Evolutionary conservation across 2,797 vertebrate genomes (phyloP).

Genomic region (Limosa lapponica): DNA sequence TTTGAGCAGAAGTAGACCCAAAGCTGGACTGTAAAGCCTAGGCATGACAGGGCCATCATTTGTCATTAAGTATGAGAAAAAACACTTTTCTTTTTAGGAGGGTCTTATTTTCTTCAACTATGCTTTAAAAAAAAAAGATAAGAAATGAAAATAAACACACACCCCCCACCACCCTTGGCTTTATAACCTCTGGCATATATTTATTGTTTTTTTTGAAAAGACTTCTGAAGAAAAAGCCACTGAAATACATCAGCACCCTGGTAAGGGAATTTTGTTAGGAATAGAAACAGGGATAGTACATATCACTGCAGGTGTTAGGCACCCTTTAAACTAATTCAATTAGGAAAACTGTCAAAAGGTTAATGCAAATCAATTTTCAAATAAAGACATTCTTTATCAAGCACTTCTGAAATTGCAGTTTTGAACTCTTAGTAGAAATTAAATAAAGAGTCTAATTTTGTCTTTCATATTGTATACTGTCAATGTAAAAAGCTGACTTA

Average conservation of each 20-base stretch:
- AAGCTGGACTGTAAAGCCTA: background rate
- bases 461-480: background rate
- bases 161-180: background rate
- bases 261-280: constrained; percentile 1
- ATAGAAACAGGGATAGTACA: background rate
- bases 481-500: background rate
- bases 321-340: background rate
- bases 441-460: constrained; percentile 48
- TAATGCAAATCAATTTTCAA: constrained; percentile 46
- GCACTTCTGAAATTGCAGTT: constrained; percentile 41
- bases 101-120: constrained; percentile 18
- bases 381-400: constrained; percentile 37
- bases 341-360: constrained; percentile 1
- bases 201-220: background rate
- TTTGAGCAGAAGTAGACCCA: background rate
- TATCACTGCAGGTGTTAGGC: background rate
- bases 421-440: constrained; percentile 53
- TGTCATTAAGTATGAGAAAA: constrained; percentile 3
- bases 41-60: background rate
- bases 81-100: constrained; percentile 11
- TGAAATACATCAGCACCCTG: background rate
- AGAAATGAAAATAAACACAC: background rate
- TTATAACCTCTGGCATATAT: background rate
- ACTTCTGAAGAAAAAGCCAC: background rate
- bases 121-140: background rate